Conservation (phyloP, 2,888 invertebrate genomes). For the Agrotis puta region DNA sequence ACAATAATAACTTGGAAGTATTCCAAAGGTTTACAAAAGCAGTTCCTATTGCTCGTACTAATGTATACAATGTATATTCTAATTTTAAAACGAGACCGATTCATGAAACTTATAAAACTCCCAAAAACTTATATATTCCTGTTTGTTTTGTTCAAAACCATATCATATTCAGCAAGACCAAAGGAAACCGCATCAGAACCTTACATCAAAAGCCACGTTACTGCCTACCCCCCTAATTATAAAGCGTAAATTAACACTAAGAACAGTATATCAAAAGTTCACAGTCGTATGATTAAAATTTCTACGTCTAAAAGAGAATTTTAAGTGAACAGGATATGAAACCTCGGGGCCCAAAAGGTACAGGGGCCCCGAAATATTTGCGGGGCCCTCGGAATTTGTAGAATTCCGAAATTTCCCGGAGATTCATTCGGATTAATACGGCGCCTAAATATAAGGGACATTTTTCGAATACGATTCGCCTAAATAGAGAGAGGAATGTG, state of each 20-base stretch:
- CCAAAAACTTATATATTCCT: conserved; percentile 8
- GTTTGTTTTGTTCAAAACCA: conserved; percentile 33
- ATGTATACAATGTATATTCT: no score
- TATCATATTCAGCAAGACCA: conserved; percentile 34
- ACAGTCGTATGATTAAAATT: conserved; percentile 53
- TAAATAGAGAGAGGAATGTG: conserved; percentile 18
- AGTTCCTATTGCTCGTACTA: no score
- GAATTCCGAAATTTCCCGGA: conserved; percentile 48
- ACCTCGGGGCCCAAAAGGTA: conserved; percentile 16
- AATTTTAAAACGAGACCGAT: conserved; percentile 9
- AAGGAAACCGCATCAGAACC: conserved; percentile 52
- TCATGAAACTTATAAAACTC: conserved; percentile 8
- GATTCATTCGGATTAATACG: conserved; percentile 56
- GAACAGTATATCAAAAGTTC: conserved; percentile 37
- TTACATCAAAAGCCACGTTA: conserved; percentile 24
- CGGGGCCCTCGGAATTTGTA: conserved; percentile 56
- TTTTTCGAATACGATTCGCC: conserved; percentile 47
- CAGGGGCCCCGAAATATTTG: conserved; percentile 62
- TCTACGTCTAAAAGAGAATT: conserved; percentile 55
- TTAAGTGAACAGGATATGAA: conserved; percentile 54
- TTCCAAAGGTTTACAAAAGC: no score
- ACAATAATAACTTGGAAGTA: no score
- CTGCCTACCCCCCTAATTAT: conserved; percentile 48
- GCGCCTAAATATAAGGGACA: conserved; percentile 44
- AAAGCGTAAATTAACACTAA: conserved; percentile 49